These are phyloP conservation scores for Moxostoma hubbsi DNA, from an alignment of 2,797 vertebrate species.

Conservation along the genomic window DNA sequence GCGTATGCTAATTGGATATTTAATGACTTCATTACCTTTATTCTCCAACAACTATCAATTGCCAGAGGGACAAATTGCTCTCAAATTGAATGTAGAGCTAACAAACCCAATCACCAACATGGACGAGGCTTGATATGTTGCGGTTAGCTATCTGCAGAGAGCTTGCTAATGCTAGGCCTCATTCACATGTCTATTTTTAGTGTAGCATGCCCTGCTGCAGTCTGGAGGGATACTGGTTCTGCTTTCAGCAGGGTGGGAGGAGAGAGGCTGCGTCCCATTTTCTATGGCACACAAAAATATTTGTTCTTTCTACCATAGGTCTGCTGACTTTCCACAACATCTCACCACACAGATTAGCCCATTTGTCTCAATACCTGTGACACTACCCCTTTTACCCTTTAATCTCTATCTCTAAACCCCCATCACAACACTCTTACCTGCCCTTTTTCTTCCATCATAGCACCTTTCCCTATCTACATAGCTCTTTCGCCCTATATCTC, in stretches of 20 bases:
- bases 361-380: conserved; percentile 55
- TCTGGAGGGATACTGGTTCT: conserved; percentile 55
- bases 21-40: conserved; percentile 49
- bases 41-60: conserved; percentile 21
- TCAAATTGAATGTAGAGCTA: conserved; percentile 32
- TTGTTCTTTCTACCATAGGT: conserved; percentile 34
- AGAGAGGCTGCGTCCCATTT: conserved; percentile 48
- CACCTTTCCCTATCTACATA: conserved; percentile 9
- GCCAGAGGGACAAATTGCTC: conserved; percentile 4
- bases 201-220: conserved; percentile 41
- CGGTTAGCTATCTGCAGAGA: conserved; percentile 41
- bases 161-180: conserved; percentile 47
- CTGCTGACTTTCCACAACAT: conserved; percentile 21
- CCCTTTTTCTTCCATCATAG: conserved; percentile 31
- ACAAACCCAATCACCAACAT: conserved; percentile 29
- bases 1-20: conserved; percentile 44
- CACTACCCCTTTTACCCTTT: conserved; percentile 36
- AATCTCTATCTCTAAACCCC: conserved; percentile 38
- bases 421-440: conserved; percentile 38
- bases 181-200: conserved; percentile 56
- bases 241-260: conserved; percentile 43
- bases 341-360: conserved; percentile 51
- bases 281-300: conserved; percentile 47
- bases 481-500: conserved; percentile 17
- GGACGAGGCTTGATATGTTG: conserved; percentile 1